Conservation (phyloP, 2,113 vertebrate genomes). For the Daphoenositta chrysoptera region DNA sequence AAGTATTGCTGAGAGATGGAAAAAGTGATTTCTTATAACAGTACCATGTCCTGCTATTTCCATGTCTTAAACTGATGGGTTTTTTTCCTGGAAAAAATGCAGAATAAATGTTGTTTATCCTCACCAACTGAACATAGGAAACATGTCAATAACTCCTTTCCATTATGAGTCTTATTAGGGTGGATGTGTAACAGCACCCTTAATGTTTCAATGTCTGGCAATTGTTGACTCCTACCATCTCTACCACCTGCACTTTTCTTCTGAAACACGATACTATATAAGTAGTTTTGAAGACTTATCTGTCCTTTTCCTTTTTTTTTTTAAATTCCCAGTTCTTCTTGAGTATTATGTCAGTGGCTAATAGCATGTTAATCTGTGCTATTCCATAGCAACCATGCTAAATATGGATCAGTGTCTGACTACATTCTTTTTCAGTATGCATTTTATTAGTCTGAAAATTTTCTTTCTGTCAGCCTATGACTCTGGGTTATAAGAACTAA, state of each 20-base stretch:
- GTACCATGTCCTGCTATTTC: neutral
- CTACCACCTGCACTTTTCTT: neutral
- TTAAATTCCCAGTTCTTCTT: neutral
- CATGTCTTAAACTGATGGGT: rapidly evolving
- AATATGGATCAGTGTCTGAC: neutral
- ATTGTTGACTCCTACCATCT: neutral
- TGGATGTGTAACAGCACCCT: neutral
- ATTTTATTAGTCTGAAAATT: neutral
- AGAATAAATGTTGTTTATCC: neutral
- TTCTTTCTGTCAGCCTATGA: neutral
- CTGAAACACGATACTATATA: neutral
- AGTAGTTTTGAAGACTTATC: neutral
- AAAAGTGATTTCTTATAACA: neutral
- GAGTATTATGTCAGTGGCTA: neutral
- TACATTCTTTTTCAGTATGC: neutral
- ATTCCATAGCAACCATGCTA: conserved; percentile 20
- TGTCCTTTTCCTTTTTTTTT: neutral
- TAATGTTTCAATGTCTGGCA: neutral
- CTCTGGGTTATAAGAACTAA: neutral
- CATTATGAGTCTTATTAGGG: neutral
- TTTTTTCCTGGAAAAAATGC: neutral
- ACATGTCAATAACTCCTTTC: neutral
- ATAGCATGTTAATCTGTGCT: neutral
- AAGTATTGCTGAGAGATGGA: neutral
- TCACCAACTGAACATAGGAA: neutral